These are phyloP conservation scores for Apteryx owenii DNA, from an alignment of 2,113 vertebrate genomes.

Conservation along the genomic window DNA sequence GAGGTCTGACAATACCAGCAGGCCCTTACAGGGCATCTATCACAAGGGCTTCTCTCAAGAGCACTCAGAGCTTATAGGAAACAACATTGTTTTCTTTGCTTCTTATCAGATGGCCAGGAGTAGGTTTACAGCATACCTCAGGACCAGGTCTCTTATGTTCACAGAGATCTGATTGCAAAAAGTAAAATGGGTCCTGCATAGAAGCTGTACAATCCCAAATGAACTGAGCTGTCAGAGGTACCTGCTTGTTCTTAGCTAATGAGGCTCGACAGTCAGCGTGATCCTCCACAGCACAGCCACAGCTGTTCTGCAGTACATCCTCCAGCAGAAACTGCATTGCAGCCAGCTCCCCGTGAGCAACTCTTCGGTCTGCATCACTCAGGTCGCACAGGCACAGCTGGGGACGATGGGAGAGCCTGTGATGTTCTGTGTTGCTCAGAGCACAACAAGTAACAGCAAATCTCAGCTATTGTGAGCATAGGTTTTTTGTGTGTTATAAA, in stretches of 20 bases:
- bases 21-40: neutral
- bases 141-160: neutral
- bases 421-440: neutral
- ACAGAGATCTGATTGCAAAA: neutral
- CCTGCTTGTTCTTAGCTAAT: slow-evolving; percentile 9
- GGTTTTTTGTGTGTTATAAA: neutral
- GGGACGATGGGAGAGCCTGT: neutral
- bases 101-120: neutral
- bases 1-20: neutral
- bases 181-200: neutral
- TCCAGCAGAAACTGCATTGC: slow-evolving; percentile 75
- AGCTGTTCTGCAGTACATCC: slow-evolving; percentile 70
- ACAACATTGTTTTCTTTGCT: neutral
- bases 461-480: neutral
- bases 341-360: slow-evolving; percentile 74
- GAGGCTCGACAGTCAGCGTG: neutral
- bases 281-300: neutral
- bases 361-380: slow-evolving; percentile 58
- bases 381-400: slow-evolving; percentile 79
- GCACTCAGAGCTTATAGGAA: neutral
- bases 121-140: neutral
- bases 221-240: neutral
- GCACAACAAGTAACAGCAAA: neutral
- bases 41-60: neutral
- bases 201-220: neutral